These are phyloP conservation scores for Toxotes lorentzi DNA, from an alignment of 2,797 vertebrate genomes.

Conservation along the genomic window DNA sequence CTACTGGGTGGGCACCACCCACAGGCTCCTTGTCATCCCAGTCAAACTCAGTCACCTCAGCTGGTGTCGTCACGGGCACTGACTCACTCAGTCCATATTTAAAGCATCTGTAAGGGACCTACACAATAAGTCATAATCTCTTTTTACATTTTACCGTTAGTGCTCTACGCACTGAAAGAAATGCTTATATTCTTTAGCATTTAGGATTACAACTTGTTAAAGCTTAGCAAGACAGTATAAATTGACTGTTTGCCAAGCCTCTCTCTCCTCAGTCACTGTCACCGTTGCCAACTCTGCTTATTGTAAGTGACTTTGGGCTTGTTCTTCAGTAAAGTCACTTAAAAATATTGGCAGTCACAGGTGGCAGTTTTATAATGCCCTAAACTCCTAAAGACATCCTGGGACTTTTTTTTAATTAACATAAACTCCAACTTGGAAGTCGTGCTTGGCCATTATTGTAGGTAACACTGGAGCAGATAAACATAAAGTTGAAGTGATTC, in stretches of 20 bases:
- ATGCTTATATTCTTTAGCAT: not conserved
- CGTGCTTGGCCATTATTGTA: not conserved
- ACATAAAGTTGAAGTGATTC: not conserved
- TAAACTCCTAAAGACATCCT: not conserved
- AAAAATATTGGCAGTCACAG: too few species aligned
- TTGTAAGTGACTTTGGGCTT: too few species aligned
- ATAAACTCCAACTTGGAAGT: too few species aligned
- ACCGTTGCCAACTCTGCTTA: too few species aligned
- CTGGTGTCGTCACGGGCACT: conserved; percentile 7
- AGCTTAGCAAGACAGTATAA: not conserved
- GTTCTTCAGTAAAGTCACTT: too few species aligned
- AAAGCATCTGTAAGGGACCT: conserved; percentile 21
- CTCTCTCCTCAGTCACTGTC: not conserved
- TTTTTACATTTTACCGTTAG: conserved; percentile 5
- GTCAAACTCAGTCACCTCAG: conserved; percentile 23
- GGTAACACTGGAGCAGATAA: not conserved
- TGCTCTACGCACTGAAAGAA: not conserved
- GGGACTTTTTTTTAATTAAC: not conserved
- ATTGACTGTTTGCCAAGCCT: not conserved
- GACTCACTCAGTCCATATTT: conserved; percentile 49
- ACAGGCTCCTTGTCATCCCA: conserved; percentile 31
- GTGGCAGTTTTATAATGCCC: not conserved
- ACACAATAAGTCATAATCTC: not conserved
- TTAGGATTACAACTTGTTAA: not conserved
- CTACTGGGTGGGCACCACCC: conserved; percentile 31